These are phyloP conservation scores for Poecilia picta DNA, from an alignment of 2,797 vertebrate genomes.

Conservation along the genomic window DNA sequence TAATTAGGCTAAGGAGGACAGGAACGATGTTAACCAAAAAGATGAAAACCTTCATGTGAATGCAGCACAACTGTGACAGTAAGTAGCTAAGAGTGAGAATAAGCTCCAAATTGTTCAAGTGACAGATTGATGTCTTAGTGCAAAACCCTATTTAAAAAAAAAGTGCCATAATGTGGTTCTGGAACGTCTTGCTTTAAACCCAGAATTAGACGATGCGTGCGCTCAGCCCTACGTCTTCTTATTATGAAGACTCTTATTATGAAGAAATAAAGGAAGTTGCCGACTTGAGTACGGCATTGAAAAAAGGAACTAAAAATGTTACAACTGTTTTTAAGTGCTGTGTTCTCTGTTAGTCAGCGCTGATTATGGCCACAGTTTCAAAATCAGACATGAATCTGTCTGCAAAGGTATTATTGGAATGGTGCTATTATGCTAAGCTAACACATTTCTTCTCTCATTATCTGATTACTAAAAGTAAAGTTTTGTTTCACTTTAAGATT, in stretches of 20 bases:
- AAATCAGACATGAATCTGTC: too few relatives aligned
- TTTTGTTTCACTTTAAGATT: too few relatives aligned
- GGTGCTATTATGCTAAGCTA: too few relatives aligned
- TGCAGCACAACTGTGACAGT: background rate
- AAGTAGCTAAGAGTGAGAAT: background rate
- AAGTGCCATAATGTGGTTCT: background rate
- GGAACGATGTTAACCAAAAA: constrained; percentile 33
- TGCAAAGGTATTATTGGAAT: too few relatives aligned
- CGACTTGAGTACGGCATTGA: background rate
- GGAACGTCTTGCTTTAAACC: constrained; percentile 16
- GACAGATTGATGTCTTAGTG: constrained; percentile 11
- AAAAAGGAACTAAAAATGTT: too few relatives aligned
- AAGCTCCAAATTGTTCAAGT: constrained; percentile 6
- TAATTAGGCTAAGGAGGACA: constrained; percentile 51
- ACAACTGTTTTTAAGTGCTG: too few relatives aligned
- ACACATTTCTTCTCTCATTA: too few relatives aligned
- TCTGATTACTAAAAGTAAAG: too few relatives aligned
- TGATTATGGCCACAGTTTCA: too few relatives aligned
- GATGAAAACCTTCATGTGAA: constrained; percentile 15
- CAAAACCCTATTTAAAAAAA: background rate
- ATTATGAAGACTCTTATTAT: background rate
- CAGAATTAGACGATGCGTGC: background rate
- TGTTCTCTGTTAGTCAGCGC: too few relatives aligned
- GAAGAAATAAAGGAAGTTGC: background rate
- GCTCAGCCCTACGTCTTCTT: background rate